Evolutionary conservation across 2,888 invertebrate genomes (phyloP).

Genomic region (Trachelus stipa): DNA sequence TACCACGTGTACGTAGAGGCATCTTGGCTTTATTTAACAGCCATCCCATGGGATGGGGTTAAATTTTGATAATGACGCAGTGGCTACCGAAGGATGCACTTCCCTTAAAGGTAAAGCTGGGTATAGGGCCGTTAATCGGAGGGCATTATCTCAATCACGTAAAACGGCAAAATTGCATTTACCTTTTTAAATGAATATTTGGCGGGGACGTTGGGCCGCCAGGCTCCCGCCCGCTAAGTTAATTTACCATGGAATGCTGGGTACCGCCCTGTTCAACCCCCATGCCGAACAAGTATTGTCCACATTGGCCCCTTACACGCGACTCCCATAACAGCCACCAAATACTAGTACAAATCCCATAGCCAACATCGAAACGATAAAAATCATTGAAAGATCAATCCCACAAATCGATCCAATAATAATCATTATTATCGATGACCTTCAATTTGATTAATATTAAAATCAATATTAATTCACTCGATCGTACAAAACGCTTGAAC

Average conservation of each 20-base stretch:
- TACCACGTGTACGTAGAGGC: no score
- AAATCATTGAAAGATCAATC: no score
- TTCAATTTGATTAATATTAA: no score
- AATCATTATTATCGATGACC: no score
- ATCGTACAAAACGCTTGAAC: no score
- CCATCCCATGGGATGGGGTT: constrained; percentile 38
- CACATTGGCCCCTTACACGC: constrained; percentile 21
- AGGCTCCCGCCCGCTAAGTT: constrained; percentile 65
- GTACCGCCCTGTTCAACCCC: constrained; percentile 63
- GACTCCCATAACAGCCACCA: no score
- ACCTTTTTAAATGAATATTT: constrained; percentile 68
- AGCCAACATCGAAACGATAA: no score
- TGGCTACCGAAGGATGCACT: constrained; percentile 49
- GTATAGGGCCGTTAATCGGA: constrained; percentile 59
- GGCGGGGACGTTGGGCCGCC: constrained; percentile 57
- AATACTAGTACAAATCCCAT: no score
- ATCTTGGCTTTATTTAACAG: background rate
- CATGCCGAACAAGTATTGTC: constrained; percentile 50
- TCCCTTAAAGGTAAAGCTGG: no score
- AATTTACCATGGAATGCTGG: constrained; percentile 65
- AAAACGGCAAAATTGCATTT: constrained; percentile 67
- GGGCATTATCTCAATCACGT: constrained; percentile 67
- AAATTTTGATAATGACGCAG: constrained; percentile 62
- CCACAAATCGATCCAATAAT: no score
- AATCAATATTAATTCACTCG: no score